These are phyloP conservation scores for Ceratothoa steindachneri DNA, from an alignment of 2,888 invertebrate species.

Conservation along the genomic window DNA sequence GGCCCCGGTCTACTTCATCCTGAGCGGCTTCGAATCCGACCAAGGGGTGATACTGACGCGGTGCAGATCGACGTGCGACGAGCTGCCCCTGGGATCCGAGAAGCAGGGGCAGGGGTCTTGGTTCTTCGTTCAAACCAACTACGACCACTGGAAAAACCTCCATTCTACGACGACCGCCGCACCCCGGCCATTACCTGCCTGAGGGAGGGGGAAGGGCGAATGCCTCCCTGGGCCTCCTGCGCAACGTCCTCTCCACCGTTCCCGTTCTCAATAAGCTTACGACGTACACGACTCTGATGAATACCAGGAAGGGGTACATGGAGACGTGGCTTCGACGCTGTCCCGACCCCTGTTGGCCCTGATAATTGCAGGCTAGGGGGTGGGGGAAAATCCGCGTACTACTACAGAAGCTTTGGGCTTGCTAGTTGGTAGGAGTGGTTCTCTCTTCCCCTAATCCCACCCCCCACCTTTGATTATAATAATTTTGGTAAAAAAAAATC, in stretches of 20 bases:
- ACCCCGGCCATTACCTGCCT: constrained; percentile 58
- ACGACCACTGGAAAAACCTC: constrained; percentile 58
- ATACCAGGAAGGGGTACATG: constrained; percentile 55
- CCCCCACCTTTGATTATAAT: no score
- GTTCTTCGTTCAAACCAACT: constrained; percentile 60
- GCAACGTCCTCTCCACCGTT: constrained; percentile 58
- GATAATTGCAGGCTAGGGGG: no score
- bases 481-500: no score
- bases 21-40: constrained; percentile 53
- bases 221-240: constrained; percentile 54
- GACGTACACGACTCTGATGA: constrained; percentile 59
- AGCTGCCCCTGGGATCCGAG: constrained; percentile 51
- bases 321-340: constrained; percentile 58
- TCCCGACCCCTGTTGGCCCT: constrained; percentile 58
- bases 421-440: no score
- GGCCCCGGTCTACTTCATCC: constrained; percentile 60
- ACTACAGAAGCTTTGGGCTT: no score
- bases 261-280: constrained; percentile 61
- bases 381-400: no score
- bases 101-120: constrained; percentile 50
- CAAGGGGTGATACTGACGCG: constrained; percentile 57
- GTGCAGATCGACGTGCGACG: constrained; percentile 52
- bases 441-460: no score
- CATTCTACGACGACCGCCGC: constrained; percentile 58
- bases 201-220: constrained; percentile 52